These are phyloP conservation scores for Myotis myotis DNA, from an alignment of 2,797 vertebrate species.

Conservation along the genomic window DNA sequence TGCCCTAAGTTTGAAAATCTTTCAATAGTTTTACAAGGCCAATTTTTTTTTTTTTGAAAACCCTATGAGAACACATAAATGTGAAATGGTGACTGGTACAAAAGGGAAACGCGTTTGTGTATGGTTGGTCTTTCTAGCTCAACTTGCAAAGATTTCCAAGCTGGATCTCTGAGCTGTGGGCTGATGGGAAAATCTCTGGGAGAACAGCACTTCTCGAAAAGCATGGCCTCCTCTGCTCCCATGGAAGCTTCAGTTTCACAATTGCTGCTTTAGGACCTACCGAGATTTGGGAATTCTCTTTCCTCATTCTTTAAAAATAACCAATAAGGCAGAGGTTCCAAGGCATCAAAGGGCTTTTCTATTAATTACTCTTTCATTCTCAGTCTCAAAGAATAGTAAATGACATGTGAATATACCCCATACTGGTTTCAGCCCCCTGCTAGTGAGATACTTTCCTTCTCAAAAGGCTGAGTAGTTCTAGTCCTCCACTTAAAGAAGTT, in stretches of 20 bases:
- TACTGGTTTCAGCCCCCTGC: background rate
- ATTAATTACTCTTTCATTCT: background rate
- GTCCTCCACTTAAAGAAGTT: background rate
- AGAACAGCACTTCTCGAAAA: background rate
- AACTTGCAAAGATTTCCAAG: background rate
- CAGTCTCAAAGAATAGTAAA: background rate
- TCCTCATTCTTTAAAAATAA: background rate
- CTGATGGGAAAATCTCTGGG: background rate
- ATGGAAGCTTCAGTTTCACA: background rate
- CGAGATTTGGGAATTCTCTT: background rate
- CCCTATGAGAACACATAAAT: background rate
- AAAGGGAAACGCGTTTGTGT: background rate
- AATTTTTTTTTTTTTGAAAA: background rate
- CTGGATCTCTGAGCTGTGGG: background rate
- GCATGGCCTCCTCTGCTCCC: background rate
- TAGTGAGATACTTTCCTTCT: background rate
- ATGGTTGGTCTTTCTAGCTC: background rate
- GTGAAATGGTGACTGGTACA: background rate
- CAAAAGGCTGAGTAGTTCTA: background rate
- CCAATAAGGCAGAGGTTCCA: background rate
- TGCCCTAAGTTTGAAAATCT: background rate
- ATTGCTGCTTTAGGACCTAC: background rate
- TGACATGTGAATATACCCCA: background rate
- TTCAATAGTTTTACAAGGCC: background rate
- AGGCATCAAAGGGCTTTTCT: background rate